Conservation (phyloP, 1,140 invertebrate genomes). For the Drosophila gunungcola region DNA sequence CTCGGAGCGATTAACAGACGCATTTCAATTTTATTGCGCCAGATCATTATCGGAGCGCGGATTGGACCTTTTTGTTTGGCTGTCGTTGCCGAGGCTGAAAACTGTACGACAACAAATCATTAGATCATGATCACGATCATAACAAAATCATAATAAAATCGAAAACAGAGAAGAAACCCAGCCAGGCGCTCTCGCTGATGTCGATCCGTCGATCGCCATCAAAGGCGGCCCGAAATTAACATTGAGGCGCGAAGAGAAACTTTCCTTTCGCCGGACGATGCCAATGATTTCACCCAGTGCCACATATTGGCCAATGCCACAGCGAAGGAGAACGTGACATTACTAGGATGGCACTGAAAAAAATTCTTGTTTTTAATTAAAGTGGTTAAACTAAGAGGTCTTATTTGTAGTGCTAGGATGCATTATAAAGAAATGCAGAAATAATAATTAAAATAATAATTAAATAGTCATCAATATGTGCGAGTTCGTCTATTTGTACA, state of each 20-base stretch:
- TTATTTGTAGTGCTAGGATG: no score
- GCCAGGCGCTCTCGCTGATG: slow-evolving; percentile 50
- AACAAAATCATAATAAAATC: slow-evolving; percentile 50
- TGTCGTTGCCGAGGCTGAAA: slow-evolving; percentile 27
- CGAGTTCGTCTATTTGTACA: no score
- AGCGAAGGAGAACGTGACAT: slow-evolving; percentile 32
- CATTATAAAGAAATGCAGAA: no score
- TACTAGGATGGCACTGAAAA: slow-evolving; percentile 18
- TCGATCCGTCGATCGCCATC: slow-evolving; percentile 56
- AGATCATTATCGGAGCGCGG: slow-evolving; percentile 71
- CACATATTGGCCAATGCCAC: slow-evolving; percentile 67
- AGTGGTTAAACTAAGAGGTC: no score
- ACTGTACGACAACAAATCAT: slow-evolving; percentile 70
- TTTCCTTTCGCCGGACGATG: slow-evolving; percentile 65
- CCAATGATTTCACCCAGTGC: slow-evolving; percentile 77
- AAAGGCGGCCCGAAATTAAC: slow-evolving; percentile 61
- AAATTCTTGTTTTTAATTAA: neutral
- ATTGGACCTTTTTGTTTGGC: slow-evolving; percentile 39
- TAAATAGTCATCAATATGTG: neutral
- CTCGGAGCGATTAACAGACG: slow-evolving; percentile 78
- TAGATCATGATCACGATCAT: slow-evolving; percentile 57
- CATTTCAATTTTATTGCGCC: slow-evolving; percentile 81
- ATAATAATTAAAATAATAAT: no score
- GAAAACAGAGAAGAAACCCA: slow-evolving; percentile 24
- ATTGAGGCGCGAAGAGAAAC: slow-evolving; percentile 69